Conservation (phyloP, 2,888 invertebrate genomes). For the Strigamia maritima region DNA sequence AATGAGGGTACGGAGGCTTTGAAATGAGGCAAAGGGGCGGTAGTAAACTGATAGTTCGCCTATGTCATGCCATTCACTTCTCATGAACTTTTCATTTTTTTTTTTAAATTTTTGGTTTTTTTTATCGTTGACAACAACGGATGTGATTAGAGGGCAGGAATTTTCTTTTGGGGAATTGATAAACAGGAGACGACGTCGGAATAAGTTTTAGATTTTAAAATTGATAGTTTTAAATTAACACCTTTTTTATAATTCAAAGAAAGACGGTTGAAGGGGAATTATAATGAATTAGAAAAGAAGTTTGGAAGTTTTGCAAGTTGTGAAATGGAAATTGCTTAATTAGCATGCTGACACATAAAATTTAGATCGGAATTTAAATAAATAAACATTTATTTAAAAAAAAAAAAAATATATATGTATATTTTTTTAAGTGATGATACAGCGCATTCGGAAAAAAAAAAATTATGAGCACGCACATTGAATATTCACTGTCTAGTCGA, state of each 20-base stretch:
- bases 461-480: too few relatives aligned
- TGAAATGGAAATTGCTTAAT: background rate
- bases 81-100: background rate
- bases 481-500: too few relatives aligned
- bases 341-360: background rate
- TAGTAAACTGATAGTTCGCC: constrained; percentile 3
- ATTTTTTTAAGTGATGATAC: too few relatives aligned
- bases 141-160: background rate
- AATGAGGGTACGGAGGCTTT: constrained; percentile 3
- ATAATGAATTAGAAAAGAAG: too few relatives aligned
- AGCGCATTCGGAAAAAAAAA: too few relatives aligned
- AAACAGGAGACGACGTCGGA: background rate
- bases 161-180: background rate
- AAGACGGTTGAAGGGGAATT: background rate
- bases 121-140: background rate
- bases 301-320: too few relatives aligned
- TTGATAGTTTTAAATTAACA: background rate
- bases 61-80: constrained; percentile 21
- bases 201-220: background rate
- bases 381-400: too few relatives aligned
- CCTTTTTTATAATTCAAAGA: background rate
- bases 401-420: too few relatives aligned
- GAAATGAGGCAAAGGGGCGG: constrained; percentile 24
- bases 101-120: background rate
- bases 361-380: background rate